Evolutionary conservation across 2,888 invertebrate species (phyloP).

Genomic region (Stenoptilia bipunctidactyla): DNA sequence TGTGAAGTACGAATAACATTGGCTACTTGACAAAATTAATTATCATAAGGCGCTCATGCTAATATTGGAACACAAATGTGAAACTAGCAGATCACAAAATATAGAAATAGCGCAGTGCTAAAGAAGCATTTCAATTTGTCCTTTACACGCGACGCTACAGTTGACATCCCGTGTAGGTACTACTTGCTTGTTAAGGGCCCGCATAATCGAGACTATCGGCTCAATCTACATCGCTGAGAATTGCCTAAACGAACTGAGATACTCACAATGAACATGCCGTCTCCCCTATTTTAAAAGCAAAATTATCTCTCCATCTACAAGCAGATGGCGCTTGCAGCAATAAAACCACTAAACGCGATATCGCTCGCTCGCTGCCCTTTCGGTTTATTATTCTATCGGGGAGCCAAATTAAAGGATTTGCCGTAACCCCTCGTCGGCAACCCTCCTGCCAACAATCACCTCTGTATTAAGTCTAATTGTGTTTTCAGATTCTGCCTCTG

Average conservation of each 20-base stretch:
- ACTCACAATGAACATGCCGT: constrained; percentile 46
- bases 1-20: too few relatives aligned
- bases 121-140: too few relatives aligned
- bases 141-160: too few relatives aligned
- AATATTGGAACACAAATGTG: too few relatives aligned
- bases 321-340: constrained; percentile 67
- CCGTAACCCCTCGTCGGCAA: constrained; percentile 48
- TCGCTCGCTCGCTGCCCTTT: constrained; percentile 54
- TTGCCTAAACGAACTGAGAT: constrained; percentile 59
- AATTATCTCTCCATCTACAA: constrained; percentile 66
- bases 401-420: constrained; percentile 72
- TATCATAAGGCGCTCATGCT: too few relatives aligned
- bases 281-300: constrained; percentile 52
- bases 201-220: constrained; percentile 46
- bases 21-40: too few relatives aligned
- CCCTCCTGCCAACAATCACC: constrained; percentile 66
- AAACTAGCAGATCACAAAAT: too few relatives aligned
- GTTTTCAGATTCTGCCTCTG: constrained; percentile 68
- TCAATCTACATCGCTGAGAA: constrained; percentile 51
- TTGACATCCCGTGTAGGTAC: too few relatives aligned
- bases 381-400: constrained; percentile 70
- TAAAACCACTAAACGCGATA: constrained; percentile 72
- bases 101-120: too few relatives aligned
- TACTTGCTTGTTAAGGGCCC: constrained; percentile 38
- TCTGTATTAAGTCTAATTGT: constrained; percentile 72